These are phyloP conservation scores for Shargacucullia verbasci DNA, from an alignment of 2,888 invertebrate species.

Conservation along the genomic window DNA sequence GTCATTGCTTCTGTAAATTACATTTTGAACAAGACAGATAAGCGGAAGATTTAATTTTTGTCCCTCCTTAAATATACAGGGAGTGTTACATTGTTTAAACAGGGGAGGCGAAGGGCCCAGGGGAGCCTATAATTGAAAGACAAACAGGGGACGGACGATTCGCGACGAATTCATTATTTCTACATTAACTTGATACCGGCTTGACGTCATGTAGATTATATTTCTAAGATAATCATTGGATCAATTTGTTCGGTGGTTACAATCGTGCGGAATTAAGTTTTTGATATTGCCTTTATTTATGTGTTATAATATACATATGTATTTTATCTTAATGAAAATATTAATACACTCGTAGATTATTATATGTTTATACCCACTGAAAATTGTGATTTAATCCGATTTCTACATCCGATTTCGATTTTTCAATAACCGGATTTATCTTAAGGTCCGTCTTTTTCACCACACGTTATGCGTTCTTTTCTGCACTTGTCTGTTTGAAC, in stretches of 20 bases:
- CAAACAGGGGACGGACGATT: slow-evolving; percentile 84
- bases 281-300: neutral
- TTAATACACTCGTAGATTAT: too few relatives aligned
- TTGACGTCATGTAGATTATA: slow-evolving; percentile 55
- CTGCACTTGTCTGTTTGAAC: too few relatives aligned
- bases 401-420: too few relatives aligned
- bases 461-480: too few relatives aligned
- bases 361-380: too few relatives aligned
- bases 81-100: slow-evolving; percentile 78
- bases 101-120: slow-evolving; percentile 64
- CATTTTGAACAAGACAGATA: slow-evolving; percentile 67
- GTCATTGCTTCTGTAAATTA: slow-evolving; percentile 71
- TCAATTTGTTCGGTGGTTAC: slow-evolving; percentile 36
- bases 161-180: slow-evolving; percentile 86
- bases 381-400: too few relatives aligned
- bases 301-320: too few relatives aligned
- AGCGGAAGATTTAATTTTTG: slow-evolving; percentile 83
- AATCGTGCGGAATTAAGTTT: slow-evolving; percentile 1
- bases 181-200: slow-evolving; percentile 77
- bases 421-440: too few relatives aligned
- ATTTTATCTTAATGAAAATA: too few relatives aligned
- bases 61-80: slow-evolving; percentile 81
- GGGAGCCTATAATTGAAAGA: slow-evolving; percentile 86
- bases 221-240: slow-evolving; percentile 47
- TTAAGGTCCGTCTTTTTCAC: too few relatives aligned